These are phyloP conservation scores for Megaceryle maxima DNA, from an alignment of 2,113 vertebrate genomes.

Conservation along the genomic window DNA sequence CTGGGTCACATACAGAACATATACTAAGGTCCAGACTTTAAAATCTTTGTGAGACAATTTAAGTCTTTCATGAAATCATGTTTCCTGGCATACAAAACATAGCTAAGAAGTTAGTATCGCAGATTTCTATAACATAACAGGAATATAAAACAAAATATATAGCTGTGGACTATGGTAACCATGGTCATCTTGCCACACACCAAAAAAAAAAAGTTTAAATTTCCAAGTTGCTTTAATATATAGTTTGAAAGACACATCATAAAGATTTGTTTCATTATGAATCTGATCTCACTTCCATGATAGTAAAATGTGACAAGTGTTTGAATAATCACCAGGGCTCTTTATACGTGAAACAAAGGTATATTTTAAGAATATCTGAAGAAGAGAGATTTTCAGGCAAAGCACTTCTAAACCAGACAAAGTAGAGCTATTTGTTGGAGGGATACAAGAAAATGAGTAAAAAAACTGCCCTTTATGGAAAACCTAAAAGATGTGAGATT, in stretches of 20 bases:
- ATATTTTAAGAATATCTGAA: neutral
- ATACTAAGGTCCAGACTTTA: neutral
- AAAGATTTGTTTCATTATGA: neutral
- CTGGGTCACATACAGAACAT: neutral
- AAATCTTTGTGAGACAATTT: neutral
- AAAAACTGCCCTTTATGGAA: neutral
- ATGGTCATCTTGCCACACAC: neutral
- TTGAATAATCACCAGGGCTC: neutral
- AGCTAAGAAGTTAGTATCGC: neutral
- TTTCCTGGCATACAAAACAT: neutral
- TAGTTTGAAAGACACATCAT: neutral
- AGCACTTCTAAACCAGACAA: neutral
- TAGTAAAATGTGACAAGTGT: neutral
- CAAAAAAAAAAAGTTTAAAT: neutral
- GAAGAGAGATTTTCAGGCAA: neutral
- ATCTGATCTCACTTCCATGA: neutral
- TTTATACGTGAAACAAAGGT: neutral
- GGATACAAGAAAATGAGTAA: neutral
- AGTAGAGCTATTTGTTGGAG: neutral
- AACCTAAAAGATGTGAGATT: neutral
- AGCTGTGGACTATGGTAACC: neutral
- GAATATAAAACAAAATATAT: neutral
- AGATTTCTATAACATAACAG: neutral
- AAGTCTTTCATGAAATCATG: neutral
- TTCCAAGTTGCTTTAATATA: neutral